These are phyloP conservation scores for Leptinotarsa juncta DNA, from an alignment of 2,888 invertebrate genomes.

Conservation along the genomic window DNA sequence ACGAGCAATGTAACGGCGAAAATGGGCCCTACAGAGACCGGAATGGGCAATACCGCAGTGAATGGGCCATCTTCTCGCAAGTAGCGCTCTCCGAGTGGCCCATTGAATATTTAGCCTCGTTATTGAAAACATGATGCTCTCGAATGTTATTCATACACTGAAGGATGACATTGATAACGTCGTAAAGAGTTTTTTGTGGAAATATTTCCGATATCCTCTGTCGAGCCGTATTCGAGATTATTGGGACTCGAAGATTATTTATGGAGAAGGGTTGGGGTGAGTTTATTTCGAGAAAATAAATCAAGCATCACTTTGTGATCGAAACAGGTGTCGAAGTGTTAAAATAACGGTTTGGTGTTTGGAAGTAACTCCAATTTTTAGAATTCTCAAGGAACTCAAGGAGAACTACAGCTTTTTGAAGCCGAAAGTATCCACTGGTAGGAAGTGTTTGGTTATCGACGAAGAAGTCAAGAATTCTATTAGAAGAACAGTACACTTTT, in stretches of 20 bases:
- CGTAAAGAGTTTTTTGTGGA: slow-evolving; percentile 50
- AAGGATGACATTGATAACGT: slow-evolving; percentile 58
- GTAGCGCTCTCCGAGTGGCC: slow-evolving; percentile 62
- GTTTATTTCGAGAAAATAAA: not conserved
- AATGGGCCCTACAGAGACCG: slow-evolving; percentile 64
- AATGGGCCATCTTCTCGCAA: slow-evolving; percentile 63
- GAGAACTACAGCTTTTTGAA: too few relatives aligned
- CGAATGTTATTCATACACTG: slow-evolving; percentile 61
- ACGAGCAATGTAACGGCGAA: slow-evolving; percentile 62
- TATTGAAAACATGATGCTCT: slow-evolving; percentile 64
- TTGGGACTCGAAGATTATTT: slow-evolving; percentile 5
- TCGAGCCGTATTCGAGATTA: slow-evolving; percentile 13
- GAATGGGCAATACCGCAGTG: slow-evolving; percentile 63
- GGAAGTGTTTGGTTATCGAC: too few relatives aligned
- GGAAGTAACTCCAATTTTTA: too few relatives aligned
- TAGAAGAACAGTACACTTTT: too few relatives aligned
- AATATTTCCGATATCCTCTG: slow-evolving; percentile 22
- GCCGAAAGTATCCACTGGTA: too few relatives aligned
- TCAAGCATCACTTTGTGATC: not conserved
- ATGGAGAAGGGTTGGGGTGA: not conserved
- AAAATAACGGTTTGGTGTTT: too few relatives aligned
- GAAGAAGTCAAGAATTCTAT: too few relatives aligned
- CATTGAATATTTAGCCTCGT: slow-evolving; percentile 65
- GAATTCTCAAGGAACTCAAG: too few relatives aligned
- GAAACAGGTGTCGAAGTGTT: too few relatives aligned